These are phyloP conservation scores for Athetis lepigone DNA, from an alignment of 2,888 invertebrate genomes.

Conservation along the genomic window DNA sequence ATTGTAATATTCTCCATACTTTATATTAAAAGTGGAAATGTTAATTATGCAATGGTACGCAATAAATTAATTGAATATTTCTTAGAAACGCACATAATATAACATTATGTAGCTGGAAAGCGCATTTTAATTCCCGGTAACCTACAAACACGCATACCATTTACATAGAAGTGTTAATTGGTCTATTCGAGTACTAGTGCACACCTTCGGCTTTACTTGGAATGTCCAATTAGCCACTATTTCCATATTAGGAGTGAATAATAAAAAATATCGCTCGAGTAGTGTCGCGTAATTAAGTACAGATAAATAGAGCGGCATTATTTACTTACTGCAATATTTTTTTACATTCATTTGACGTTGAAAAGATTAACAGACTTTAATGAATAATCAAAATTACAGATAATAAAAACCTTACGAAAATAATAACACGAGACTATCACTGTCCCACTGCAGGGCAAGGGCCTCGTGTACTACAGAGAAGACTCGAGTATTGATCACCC, in stretches of 20 bases:
- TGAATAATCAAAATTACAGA: not conserved
- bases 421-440: too few species aligned
- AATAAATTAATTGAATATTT: constrained; percentile 7
- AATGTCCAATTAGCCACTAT: constrained; percentile 49
- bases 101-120: constrained; percentile 14
- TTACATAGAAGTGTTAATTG: constrained; percentile 47
- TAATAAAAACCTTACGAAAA: too few species aligned
- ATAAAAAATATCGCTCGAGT: constrained; percentile 28
- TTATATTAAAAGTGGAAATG: constrained; percentile 26
- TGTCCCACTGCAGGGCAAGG: too few species aligned
- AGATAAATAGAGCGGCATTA: constrained; percentile 16
- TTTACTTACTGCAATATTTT: constrained; percentile 10
- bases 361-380: not conserved
- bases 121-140: constrained; percentile 27
- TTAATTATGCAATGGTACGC: constrained; percentile 17
- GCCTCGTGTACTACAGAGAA: too few species aligned
- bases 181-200: constrained; percentile 22
- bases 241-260: constrained; percentile 27
- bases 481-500: too few species aligned
- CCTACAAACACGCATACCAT: constrained; percentile 36
- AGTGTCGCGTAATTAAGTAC: constrained; percentile 39
- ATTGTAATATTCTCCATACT: constrained; percentile 12
- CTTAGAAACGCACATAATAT: not conserved
- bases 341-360: not conserved
- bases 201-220: constrained; percentile 39